These are phyloP conservation scores for Ennomos erosarius DNA, from an alignment of 2,888 invertebrate genomes.

Conservation along the genomic window DNA sequence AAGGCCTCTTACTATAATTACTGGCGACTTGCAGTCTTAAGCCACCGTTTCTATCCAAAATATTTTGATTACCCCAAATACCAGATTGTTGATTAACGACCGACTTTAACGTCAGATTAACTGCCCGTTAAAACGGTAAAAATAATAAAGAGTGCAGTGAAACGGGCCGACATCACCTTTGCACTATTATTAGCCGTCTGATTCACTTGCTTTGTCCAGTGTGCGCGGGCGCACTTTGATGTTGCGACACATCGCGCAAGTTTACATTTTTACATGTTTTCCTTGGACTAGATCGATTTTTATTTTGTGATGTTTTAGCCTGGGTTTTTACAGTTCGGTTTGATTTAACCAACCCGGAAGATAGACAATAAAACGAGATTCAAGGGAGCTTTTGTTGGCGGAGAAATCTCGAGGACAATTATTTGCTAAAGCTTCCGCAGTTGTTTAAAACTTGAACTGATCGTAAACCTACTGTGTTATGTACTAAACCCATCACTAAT, in stretches of 20 bases:
- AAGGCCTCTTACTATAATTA: no score
- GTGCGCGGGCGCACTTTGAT: constrained; percentile 46
- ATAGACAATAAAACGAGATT: constrained; percentile 4
- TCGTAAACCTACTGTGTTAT: no score
- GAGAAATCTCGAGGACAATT: constrained; percentile 1
- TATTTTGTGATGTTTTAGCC: constrained; percentile 22
- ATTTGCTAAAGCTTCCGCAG: no score
- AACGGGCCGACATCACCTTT: constrained; percentile 53
- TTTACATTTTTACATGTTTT: constrained; percentile 40
- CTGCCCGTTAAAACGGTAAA: constrained; percentile 61
- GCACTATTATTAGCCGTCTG: constrained; percentile 31
- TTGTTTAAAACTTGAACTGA: no score
- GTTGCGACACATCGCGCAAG: constrained; percentile 45
- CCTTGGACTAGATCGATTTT: constrained; percentile 33
- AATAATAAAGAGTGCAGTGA: constrained; percentile 63
- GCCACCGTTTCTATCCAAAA: constrained; percentile 42
- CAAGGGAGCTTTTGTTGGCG: neutral
- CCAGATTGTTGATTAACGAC: constrained; percentile 59
- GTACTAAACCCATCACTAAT: no score
- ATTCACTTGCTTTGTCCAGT: constrained; percentile 38
- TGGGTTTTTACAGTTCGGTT: constrained; percentile 9
- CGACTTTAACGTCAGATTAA: constrained; percentile 52
- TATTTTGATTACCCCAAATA: constrained; percentile 55
- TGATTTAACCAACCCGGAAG: constrained; percentile 18
- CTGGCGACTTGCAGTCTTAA: constrained; percentile 28